Conservation (phyloP, 2,797 vertebrate species). For the Hypotaenidia okinawae region DNA sequence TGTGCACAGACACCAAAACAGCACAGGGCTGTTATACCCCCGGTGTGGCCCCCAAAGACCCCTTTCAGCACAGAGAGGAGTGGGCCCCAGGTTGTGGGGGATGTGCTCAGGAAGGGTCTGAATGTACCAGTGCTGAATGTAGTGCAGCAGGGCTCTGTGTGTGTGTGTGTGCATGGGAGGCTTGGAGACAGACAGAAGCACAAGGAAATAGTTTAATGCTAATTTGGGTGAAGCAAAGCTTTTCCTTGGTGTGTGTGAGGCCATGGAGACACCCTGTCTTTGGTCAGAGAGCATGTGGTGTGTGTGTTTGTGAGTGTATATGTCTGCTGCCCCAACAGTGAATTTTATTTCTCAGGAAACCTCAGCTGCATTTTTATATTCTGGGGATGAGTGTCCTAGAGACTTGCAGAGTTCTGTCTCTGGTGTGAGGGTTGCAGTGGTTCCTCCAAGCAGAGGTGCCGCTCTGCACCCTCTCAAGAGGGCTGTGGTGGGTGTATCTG, state of each 20-base stretch:
- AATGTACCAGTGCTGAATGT: neutral
- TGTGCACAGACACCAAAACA: neutral
- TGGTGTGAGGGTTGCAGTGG: neutral
- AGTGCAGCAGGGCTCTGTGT: neutral
- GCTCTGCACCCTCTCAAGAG: neutral
- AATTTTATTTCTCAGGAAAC: conserved; percentile 2
- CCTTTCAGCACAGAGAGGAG: neutral
- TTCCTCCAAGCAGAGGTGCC: neutral
- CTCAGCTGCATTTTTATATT: neutral
- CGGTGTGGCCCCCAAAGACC: neutral
- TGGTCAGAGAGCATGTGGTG: neutral
- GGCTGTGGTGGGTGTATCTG: neutral
- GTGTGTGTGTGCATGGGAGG: neutral
- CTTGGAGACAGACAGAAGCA: neutral
- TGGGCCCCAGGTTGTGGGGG: neutral
- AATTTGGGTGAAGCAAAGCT: neutral
- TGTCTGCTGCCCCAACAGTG: neutral
- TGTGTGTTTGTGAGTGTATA: neutral
- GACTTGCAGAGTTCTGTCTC: neutral
- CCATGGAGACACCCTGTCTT: neutral
- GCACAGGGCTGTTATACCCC: neutral
- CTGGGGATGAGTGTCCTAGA: neutral
- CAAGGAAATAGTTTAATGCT: neutral
- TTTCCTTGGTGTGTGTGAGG: neutral
- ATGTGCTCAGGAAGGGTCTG: neutral